Base-by-base conservation (phyloP, 92 coral and sea anemone genomes). In the Plumapathes pennacea region DNA sequence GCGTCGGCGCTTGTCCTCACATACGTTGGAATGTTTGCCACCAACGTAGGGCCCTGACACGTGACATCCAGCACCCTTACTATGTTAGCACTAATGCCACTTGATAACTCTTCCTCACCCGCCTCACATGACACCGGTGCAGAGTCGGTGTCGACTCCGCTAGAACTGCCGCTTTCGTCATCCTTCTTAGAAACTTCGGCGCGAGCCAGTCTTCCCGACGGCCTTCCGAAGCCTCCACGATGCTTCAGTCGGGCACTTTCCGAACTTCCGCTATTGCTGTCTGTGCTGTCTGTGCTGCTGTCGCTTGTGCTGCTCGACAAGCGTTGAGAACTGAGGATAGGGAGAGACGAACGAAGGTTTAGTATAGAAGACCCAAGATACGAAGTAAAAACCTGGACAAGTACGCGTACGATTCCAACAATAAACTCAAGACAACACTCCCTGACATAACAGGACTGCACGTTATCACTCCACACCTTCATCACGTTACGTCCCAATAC, bases 201-300 rank as follows among this genome's bases (percentile, higher is more conserved):
- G 10, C 66, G 49, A 36, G 72, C 40, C 50, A 46, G 66, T 5
- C 81, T 49, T 10, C 60, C 64, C 22, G 50, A 7, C 38, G 60
- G 13, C 37, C 67, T 67, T 5, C 54, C 57, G 25, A 50, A 45
- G 8, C 63, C 40, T 11, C 56, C 81, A 32, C 78, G 85, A 41
- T 60, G 63, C 32, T 71, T 69, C 46, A 72, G 57, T 42, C 89
- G 72, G 50, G 60, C 83, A 22, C 60, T 27, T 1, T 73, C 82
- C 3, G 86, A 84, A 26, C 86, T 84, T 3, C 66, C 85, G 26
- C 74, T 57, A 30, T 85, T 82, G 14, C 91, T 65, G 56, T n/a
- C n/a, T n/a, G n/a, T n/a, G n/a, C 83, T 83, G 71, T 87, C 95
- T n/a, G 95, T 87, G 0, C 95, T 89, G 48, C 95, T 87, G 43